Evolutionary conservation across 1,140 invertebrate genomes (phyloP).

Genomic region (Euura lappo): DNA sequence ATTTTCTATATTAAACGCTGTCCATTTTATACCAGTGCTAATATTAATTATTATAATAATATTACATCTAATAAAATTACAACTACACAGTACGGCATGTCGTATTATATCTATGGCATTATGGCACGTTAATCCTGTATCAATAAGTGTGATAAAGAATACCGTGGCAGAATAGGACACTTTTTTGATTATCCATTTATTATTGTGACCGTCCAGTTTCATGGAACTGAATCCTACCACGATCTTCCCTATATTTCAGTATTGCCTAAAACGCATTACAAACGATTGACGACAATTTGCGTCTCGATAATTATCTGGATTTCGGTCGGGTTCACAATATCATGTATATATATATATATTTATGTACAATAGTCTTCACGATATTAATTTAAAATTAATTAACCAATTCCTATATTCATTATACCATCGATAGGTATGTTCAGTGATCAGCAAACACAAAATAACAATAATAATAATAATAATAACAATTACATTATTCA

Average conservation of each 20-base stretch:
- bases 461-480: no score
- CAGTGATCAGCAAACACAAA: background rate
- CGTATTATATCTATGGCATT: background rate
- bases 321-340: background rate
- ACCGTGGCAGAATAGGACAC: background rate
- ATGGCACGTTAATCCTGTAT: conserved; percentile 12
- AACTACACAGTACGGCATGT: background rate
- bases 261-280: no score
- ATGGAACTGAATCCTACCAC: no score
- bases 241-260: no score
- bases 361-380: no score
- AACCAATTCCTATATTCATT: background rate
- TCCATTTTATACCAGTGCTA: background rate
- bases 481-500: no score
- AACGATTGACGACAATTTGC: background rate
- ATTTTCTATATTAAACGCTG: background rate
- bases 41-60: background rate
- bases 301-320: background rate
- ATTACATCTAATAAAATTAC: background rate
- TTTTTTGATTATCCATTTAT: background rate
- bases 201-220: no score
- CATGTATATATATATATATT: no score
- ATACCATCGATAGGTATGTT: background rate
- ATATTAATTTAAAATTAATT: no score
- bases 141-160: background rate